Evolutionary conservation across 2,113 vertebrate species (phyloP), one percentile per base, ranked within the genome.

Genomic region (Epinephelus cyanopodus): DNA sequence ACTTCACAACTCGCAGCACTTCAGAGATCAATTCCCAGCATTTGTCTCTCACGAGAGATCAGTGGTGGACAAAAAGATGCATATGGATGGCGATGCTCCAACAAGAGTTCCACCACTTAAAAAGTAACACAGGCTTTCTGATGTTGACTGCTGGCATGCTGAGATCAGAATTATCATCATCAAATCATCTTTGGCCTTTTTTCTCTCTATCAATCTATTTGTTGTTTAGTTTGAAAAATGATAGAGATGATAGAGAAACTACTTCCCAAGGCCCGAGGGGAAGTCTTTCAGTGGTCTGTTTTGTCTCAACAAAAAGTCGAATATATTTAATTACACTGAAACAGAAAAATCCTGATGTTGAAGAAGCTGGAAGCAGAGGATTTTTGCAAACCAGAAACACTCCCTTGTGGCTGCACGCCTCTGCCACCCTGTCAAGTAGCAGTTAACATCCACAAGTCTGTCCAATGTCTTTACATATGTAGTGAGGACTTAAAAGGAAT

Each of bases 21-120:
- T 73, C 50, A 56, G 17, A 71, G 77, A 89, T 87, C 78, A 57
- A 80, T 70, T 80, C 2, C 52, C 29, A 42, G 29, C 54, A 25
- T 58, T 65, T 6, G 48, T 18, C 45, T 58, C 75, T 67, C 33
- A 15, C 11, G 62, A 72, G 65, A 61, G 37, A 57, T 82, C 60
- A 69, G 58, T 1, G 48, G 5, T 57, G 69, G 47, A 61, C 47
- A 77, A 56, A 77, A 54, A 58, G 19, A 78, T n/a, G 15, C 33
- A 80, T 45, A 62, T 62, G 47, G 61, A 60, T 48, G 71, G 42
- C n/a, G 37, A 23, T 13, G 3, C 15, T 37, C 8, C 62, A 57
- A 42, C 54, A 74, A 54, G 13, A 47, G 15, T 8, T 37, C 48
- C 19, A 56, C 25, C 47, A 70, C 39, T 65, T 3, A 47, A n/a